Conservation (phyloP, 2,113 vertebrate genomes). For the Rhea pennata region DNA sequence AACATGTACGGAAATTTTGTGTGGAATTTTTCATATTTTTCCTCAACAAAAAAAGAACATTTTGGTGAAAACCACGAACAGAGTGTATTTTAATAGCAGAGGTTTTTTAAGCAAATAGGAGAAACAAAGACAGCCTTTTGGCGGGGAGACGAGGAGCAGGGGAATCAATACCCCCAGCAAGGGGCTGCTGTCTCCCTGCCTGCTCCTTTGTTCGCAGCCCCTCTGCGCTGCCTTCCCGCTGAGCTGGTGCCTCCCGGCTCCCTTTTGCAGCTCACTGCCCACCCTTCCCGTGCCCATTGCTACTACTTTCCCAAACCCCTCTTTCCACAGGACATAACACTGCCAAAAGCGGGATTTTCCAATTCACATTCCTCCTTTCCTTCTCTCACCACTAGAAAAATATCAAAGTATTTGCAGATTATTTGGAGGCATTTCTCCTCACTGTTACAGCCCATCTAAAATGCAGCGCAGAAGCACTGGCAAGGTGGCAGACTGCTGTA, state of each 20-base stretch:
- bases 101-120: neutral
- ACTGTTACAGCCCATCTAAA: neutral
- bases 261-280: constrained; percentile 4
- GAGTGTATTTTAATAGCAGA: neutral
- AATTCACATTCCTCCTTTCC: neutral
- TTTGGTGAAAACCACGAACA: neutral
- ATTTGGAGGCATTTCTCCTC: neutral
- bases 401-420: neutral
- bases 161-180: constrained; percentile 49
- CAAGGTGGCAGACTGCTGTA: neutral
- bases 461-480: neutral
- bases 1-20: neutral
- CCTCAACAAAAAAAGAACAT: neutral
- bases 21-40: neutral
- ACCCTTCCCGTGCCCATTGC: neutral
- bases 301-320: neutral
- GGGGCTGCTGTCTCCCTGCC: constrained; percentile 47
- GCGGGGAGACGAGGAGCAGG: neutral
- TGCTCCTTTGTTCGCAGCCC: constrained; percentile 58
- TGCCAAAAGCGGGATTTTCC: neutral
- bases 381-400: neutral
- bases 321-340: neutral
- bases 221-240: constrained; percentile 30
- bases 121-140: constrained; percentile 54
- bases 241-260: constrained; percentile 44